Base-by-base conservation (phyloP, 2,888 invertebrate species). In the Spodoptera littoralis region DNA sequence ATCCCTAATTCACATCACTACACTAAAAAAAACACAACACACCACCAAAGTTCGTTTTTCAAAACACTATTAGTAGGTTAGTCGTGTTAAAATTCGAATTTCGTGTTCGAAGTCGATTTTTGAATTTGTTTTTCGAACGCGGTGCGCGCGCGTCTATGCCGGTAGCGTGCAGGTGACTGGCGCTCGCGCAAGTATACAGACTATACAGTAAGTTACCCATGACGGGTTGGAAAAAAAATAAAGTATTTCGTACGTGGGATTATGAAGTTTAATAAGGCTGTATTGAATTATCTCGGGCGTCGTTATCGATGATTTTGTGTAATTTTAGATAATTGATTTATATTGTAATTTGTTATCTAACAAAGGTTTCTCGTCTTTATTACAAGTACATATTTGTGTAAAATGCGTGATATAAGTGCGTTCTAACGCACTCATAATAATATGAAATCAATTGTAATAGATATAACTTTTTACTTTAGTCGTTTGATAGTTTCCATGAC, bases 91-190 rank as follows among this genome's bases (percentile, higher is more conserved):
- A 83, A 84, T 86, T 89, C 85, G 86, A 77, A 87, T 89, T 36
- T 87, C 88, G 82, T 79, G 80, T 86, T 84, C 86, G 87, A 79
- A 79, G 78, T 74, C 74, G 74, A 74, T 61, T 80, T 86, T 84
- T 77, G 4, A 73, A 73, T 73, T 77, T 74, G 59, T 79, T 70
- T 79, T 72, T 70, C 50, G 70, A 79, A 77, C 81, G 80, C 82
- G 80, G 81, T 81, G 88, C 91, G 88, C 91, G 93, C 86, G 92
- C 92, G 90, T 81, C 79, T 76, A 73, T 80, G 83, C 85, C 91
- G 91, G 88, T 82, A 82, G 90, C 89, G 87, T 82, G 87, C 94
- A 94, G 94, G 93, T 93, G 93, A 94, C 94, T 94, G 93, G 86
- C 83, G 85, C 84, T 51, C 56, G 80, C 84, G 84, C 84, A 82